Evolutionary conservation across 2,888 invertebrate genomes (phyloP).

Genomic region (Ochropacha duplaris): DNA sequence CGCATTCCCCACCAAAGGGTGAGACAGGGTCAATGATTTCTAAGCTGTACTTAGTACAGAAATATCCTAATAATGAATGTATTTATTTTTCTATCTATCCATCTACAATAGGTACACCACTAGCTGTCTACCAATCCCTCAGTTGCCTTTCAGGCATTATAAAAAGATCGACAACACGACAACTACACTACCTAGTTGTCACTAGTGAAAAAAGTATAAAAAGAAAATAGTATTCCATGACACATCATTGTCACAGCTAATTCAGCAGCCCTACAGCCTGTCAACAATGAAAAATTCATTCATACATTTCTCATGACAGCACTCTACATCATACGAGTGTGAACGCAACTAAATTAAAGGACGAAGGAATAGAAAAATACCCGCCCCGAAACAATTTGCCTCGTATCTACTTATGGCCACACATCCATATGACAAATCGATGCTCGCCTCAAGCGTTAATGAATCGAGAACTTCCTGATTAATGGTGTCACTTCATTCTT

Average conservation of each 20-base stretch:
- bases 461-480: slow-evolving; percentile 74
- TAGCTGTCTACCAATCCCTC: no score
- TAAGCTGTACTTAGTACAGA: slow-evolving; percentile 2
- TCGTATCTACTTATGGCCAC: slow-evolving; percentile 45
- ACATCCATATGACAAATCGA: slow-evolving; percentile 75
- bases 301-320: not conserved
- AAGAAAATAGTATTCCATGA: not conserved
- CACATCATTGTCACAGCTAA: not conserved
- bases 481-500: slow-evolving; percentile 70
- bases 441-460: slow-evolving; percentile 58
- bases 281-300: not conserved
- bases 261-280: not conserved
- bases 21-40: slow-evolving; percentile 4
- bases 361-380: slow-evolving; percentile 18
- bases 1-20: not conserved
- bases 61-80: not conserved
- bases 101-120: no score
- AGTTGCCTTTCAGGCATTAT: no score
- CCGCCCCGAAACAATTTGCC: slow-evolving; percentile 34
- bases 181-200: no score
- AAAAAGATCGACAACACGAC: no score
- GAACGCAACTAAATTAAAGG: slow-evolving; percentile 3
- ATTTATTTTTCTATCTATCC: not conserved
- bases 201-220: no score
- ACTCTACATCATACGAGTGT: not conserved